phyloP scores from a whole-genome alignment of 2,888 invertebrate genomes.

The Dysmachus trigonus region DNA sequence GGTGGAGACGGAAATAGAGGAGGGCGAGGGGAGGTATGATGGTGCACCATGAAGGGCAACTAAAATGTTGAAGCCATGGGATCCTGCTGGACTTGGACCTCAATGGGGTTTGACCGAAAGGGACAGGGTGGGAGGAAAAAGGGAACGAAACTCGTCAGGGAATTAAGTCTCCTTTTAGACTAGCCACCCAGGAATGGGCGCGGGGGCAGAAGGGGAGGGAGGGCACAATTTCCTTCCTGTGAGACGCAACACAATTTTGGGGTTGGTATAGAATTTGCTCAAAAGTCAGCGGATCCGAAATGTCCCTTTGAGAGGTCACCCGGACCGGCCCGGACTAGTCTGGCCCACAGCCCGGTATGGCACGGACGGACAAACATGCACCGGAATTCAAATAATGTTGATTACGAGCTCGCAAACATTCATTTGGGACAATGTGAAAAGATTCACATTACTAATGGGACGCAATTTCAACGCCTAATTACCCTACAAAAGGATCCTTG shows the following conservation, averaged over 20 bases:
- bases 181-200: background rate
- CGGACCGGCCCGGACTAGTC: too few relatives aligned
- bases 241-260: background rate
- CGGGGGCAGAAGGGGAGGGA: background rate
- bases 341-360: background rate
- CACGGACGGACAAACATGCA: background rate
- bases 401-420: constrained; percentile 10
- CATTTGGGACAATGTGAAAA: background rate
- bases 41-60: background rate
- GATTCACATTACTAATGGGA: background rate
- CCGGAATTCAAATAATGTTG: background rate
- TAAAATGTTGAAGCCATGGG: background rate
- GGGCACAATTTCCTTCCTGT: background rate
- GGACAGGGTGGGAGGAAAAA: background rate
- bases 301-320: background rate
- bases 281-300: background rate
- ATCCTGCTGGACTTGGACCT: background rate
- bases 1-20: background rate
- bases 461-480: background rate
- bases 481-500: background rate
- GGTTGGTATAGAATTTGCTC: background rate
- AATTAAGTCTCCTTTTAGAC: background rate
- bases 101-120: background rate
- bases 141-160: background rate
- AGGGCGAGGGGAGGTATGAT: too few relatives aligned